A percentile compares a stretch with the other conserved stretches of the same genome.
Evolutionary conservation across 2,113 vertebrate species (phyloP).

Genomic region (Pollimyrus isidori): DNA sequence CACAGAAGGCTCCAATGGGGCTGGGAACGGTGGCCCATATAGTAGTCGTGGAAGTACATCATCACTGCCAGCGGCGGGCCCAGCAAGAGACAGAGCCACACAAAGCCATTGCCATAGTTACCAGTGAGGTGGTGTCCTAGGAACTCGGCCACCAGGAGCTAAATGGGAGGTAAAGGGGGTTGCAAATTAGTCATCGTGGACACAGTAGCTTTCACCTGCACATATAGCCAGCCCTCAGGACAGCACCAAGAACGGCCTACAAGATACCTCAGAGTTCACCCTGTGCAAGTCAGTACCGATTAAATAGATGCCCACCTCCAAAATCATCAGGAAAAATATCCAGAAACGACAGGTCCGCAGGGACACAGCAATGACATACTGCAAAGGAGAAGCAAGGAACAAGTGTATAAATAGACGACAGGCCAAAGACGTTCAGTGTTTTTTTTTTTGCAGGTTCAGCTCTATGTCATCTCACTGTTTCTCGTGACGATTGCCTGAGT

Average conservation of each 20-base stretch:
- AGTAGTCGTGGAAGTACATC: conserved; percentile 43
- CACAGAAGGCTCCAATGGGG: conserved; percentile 9
- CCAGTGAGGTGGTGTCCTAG: conserved; percentile 36
- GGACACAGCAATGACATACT: conserved; percentile 45
- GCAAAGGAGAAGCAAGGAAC: background rate
- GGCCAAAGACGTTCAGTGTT: background rate
- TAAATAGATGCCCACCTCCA: conserved; percentile 37
- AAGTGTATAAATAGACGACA: background rate
- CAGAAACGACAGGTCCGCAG: conserved; percentile 43
- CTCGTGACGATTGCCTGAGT: background rate
- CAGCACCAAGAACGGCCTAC: background rate
- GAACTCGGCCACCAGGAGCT: conserved; percentile 36
- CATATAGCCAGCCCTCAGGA: background rate
- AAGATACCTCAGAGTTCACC: background rate
- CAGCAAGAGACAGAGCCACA: conserved; percentile 41
- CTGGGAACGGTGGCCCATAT: conserved; percentile 18
- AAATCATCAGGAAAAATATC: conserved; percentile 41
- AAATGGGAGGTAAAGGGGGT: conserved; percentile 13
- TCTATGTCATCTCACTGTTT: background rate
- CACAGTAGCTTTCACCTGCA: background rate
- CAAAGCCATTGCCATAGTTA: conserved; percentile 36
- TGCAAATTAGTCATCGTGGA: background rate
- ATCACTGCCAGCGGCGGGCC: conserved; percentile 30
- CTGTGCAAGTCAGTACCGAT: background rate
- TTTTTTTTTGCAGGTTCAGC: background rate